Base-by-base conservation (phyloP, 2,888 invertebrate genomes). In the Hermaeophaga mercurialis region DNA sequence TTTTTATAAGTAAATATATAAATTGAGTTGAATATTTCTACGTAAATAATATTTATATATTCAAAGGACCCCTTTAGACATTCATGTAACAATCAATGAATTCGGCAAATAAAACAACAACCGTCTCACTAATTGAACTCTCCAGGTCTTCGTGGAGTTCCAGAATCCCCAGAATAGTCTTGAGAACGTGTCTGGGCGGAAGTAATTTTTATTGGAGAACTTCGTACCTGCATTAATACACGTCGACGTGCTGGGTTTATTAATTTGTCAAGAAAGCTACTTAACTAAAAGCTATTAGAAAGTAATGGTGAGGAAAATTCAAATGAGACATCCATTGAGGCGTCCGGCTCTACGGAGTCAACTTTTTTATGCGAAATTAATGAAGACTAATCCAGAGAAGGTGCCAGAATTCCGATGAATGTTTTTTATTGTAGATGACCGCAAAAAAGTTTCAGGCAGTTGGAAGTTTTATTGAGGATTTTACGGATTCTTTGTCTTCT, bases 201-300 rank as follows among this genome's bases (percentile, higher is more conserved):
- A 49, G 38, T 33, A 50, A 38, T 49, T 58, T 54, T 55, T 49
- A 38, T 58, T 36, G 33, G 49, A 41, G 36, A 45, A 44, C 46
- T 48, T 49, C 24, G 46, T 47, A 54, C 54, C 54, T 54, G 46
- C 46, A 54, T 54, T 54, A 54, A 46, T 54, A 47, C 45, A 54
- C 39, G 54, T 46, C 45, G 38, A 54, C 54, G 54, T 54, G 54
- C 19, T 12, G 18, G 24, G 54, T 47, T 54, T 54, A 54, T 47
- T 47, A 54, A 47, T 54, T 54, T 47, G 47, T 47, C 39, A 41
- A 34, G 28, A 33, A 43, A 15, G 50, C 50, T 43, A 52, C 43
- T 52, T 52, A 52, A 34, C 50, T 52, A 36, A 43, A 52, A 43
- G 44, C 43, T 22, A 43, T 34, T 52, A 33, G 31, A 18, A 43